Conservation (phyloP, 2,797 vertebrate species). For the Trichosurus vulpecula region DNA sequence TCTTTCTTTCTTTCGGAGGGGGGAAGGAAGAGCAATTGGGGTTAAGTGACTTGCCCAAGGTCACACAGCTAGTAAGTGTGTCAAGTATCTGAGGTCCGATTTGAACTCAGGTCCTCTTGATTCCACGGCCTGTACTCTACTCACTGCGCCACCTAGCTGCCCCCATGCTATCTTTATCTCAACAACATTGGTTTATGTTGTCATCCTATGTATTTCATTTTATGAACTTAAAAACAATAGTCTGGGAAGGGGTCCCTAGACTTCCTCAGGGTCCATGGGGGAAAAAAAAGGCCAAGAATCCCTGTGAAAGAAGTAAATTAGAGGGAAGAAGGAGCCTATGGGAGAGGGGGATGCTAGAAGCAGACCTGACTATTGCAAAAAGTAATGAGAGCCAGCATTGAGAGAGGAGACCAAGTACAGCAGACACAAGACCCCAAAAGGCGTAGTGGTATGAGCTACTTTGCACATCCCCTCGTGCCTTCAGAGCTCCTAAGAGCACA, state of each 20-base stretch:
- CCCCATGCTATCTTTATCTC: too few species aligned
- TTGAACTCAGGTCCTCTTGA: too few species aligned
- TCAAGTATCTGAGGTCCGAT: too few species aligned
- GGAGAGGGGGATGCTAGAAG: not conserved
- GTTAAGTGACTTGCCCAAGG: too few species aligned
- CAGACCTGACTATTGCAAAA: not conserved
- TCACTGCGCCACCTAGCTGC: too few species aligned
- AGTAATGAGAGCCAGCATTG: not conserved
- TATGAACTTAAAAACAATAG: not conserved
- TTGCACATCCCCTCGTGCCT: not conserved
- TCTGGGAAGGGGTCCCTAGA: not conserved
- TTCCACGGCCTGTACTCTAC: too few species aligned
- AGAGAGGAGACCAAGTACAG: not conserved
- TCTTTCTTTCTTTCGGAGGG: too few species aligned
- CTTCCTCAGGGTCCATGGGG: not conserved
- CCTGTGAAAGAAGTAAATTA: not conserved
- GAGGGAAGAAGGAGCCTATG: not conserved
- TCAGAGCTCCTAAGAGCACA: not conserved
- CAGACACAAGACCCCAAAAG: not conserved
- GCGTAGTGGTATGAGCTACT: too few species aligned
- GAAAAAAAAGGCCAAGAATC: not conserved
- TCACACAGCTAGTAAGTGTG: too few species aligned
- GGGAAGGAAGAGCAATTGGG: too few species aligned
- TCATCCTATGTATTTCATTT: not conserved
- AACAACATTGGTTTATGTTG: not conserved